These are phyloP conservation scores for Falco novaeseelandiae DNA, from an alignment of 2,797 vertebrate genomes.

Conservation along the genomic window DNA sequence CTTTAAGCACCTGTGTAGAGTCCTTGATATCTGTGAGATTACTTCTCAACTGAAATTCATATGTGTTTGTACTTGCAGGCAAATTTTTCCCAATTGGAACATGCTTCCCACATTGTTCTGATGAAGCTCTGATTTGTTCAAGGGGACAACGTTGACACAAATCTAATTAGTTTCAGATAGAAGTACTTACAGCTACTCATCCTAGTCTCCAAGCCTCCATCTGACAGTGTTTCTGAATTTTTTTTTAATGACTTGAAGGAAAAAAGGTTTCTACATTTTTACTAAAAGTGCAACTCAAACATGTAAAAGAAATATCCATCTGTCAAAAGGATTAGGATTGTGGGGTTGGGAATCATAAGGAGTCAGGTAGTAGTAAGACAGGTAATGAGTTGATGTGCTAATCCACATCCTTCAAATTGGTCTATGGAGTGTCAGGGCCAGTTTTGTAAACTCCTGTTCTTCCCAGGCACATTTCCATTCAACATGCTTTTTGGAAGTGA, in stretches of 20 bases:
- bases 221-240: not conserved
- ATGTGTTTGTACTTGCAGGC: not conserved
- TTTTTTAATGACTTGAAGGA: not conserved
- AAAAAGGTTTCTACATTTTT: not conserved
- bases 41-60: not conserved
- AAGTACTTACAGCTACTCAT: not conserved
- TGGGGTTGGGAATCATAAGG: not conserved
- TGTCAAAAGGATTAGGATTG: not conserved
- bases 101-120: not conserved
- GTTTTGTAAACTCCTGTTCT: not conserved
- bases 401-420: not conserved
- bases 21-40: not conserved
- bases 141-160: not conserved
- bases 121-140: not conserved
- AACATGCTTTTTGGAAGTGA: not conserved
- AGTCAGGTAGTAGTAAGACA: not conserved
- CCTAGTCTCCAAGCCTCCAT: not conserved
- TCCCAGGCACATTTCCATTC: not conserved
- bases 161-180: conserved; percentile 16
- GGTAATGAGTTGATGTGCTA: not conserved
- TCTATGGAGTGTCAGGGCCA: not conserved
- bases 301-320: not conserved
- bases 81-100: not conserved
- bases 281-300: not conserved
- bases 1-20: not conserved